Evolutionary conservation across 2,797 vertebrate genomes (phyloP), one percentile per base, ranked within the genome.

Genomic region (Enteromius treurensis): DNA sequence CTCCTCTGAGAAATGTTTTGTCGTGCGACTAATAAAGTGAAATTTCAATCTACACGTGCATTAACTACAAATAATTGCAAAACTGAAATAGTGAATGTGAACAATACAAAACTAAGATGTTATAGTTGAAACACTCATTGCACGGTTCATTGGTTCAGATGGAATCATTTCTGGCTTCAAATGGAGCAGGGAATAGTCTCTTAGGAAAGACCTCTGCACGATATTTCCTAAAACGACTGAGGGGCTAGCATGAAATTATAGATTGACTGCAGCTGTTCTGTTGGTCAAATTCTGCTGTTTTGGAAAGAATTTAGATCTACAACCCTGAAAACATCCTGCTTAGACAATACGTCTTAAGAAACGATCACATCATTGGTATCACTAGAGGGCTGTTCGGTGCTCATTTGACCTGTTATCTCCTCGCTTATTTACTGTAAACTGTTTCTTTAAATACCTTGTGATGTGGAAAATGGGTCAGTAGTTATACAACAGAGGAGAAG

Each of bases 381-480:
- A 10, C 40, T 42, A 42, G 3, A 45, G 45, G 45, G 45, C 45
- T 69, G 65, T 42, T 64, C 29, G 40, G 58, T 26, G 70, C 49
- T 67, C 47, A 67, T 62, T 71, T 70, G 17, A 71, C 53, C 19
- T 49, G 79, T 73, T 81, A 81, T 69, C 73, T 69, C 62, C 84
- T 74, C 26, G 10, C 13, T 23, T 84, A n/a, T 85, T 88, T 82
- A 86, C 85, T 84, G 86, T 87, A 82, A 85, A 88, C 79, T 77
- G n/a, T 21, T 77, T 58, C 76, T 55, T 49, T 58, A 70, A 81
- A 82, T 81, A 83, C 77, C 82, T 58, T 58, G 62, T 74, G 34
- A 26, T 67, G 37, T 40, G 75, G 21, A 82, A 84, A 88, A 84
- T 32, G 68, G 79, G 82, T 84, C 71, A 77, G 69, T 79, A 73